Evolutionary conservation across 2,888 invertebrate species (phyloP), one percentile per base, ranked within the genome.

Genomic region (Sisyra nigra): DNA sequence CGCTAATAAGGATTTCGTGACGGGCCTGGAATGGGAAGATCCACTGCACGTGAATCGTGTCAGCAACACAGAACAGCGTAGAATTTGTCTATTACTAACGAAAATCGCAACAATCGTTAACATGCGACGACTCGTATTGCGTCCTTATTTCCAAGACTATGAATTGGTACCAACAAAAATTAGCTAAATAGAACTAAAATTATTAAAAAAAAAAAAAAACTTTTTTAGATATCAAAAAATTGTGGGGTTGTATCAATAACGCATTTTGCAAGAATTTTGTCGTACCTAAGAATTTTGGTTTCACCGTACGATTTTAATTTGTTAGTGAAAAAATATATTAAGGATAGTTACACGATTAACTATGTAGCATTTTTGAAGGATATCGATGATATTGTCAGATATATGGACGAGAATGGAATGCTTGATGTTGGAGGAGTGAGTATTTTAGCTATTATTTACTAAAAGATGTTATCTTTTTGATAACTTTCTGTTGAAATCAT

Each of bases 131-230:
- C 58, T 84, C 30, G 71, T 80, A 1, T 61, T 84, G 40, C 65
- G 72, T 50, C 84, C 85, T 0, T 84, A 81, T 60, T 80, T 80
- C 59, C 79, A 80, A 57, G 80, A 80, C 55, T 80, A 80, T 50
- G 79, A 80, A 54, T 58, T 79, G 60, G 78, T 76, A 55, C 53
- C 48, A 11, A 38, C 18, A 38, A 38, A 3, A 19, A 8, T 38
- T 19, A 19, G 30, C 24, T 14, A 17, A 10, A 9, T 30, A 7
- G 15, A 39, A n/a, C 17, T 40, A 10, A 9, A 18, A 40, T 30
- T 24, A 29, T 6, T 40, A 30, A 3, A 13, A 40, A 29, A 29
- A 11, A 1, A 14, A 10, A 40, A 17, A 35, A 40, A 37, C 5
- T 39, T 39, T 54, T 55, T 15, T 54, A 82, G 81, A 72, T 84